Evolutionary conservation across 2,888 invertebrate genomes (phyloP), one percentile per base, ranked within the genome.

Genomic region (Tridacna crocea): DNA sequence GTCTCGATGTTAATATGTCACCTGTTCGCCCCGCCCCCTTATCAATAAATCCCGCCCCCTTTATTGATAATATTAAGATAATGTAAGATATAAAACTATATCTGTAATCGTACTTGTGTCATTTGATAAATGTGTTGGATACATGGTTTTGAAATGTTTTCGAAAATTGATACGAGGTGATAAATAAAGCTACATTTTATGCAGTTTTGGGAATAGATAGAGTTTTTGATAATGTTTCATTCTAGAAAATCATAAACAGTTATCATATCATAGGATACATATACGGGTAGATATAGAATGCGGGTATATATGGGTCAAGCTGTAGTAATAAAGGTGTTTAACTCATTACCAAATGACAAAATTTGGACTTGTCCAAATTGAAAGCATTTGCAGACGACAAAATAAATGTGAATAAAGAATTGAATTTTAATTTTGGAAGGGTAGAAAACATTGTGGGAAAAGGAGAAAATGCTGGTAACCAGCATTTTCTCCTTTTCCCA

Each of bases 81-180:
- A 70, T 70, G 24, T 72, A 36, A 70, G 84, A 84, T 81, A 84
- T 79, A 79, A 74, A 65, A 65, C n/a, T n/a, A 60, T 79, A 72
- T 51, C 60, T 76, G 70, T 84, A 77, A 81, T 72, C 36, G n/a
- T 27, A 36, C 47, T 65, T 76, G 73, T 84, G 80, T 81, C 76
- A 84, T 81, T 70, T 76, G 81, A 82, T 79, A 78, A 79, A 26
- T 58, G n/a, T 75, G 73, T 19, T 55, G 75, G 46, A 48, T 75
- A 79, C 72, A 22, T 15, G 70, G 58, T 22, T n/a, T 36, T 36
- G 36, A 36, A 36, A 36, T 36, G 8, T 8, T 36, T 36, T 66
- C 3, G 17, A 60, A 8, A 22, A 66, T 72, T 77, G 76, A 80
- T 73, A 65, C 24, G 55, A 65, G 22, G 36, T 65, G 75, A 75